phyloP scores from a whole-genome alignment of 1,140 invertebrate genomes.

The Hyphantria cunea region DNA sequence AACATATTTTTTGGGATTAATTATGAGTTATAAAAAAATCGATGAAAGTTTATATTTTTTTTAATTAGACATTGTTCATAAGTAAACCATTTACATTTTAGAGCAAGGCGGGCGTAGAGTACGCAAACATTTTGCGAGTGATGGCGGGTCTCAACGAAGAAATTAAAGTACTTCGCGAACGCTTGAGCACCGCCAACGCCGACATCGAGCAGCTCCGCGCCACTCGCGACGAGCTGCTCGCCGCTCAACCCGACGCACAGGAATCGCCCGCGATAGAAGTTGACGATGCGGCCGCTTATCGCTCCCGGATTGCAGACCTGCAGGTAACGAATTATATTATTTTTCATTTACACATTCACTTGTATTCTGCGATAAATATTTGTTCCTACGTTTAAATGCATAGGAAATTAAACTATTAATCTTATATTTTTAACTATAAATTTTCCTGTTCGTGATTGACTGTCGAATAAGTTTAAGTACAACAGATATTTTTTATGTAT shows the following conservation, averaged over 20 bases:
- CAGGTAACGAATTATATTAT: constrained; percentile 48
- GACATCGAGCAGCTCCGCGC: constrained; percentile 63
- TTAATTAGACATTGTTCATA: too few relatives aligned
- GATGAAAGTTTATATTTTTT: too few relatives aligned
- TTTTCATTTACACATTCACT: not conserved
- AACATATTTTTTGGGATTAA: too few relatives aligned
- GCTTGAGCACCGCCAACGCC: constrained; percentile 41
- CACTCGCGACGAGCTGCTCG: constrained; percentile 66
- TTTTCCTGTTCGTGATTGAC: too few relatives aligned
- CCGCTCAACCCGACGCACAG: constrained; percentile 40
- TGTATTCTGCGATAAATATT: not conserved
- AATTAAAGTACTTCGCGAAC: constrained; percentile 62
- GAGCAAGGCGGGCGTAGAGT: constrained; percentile 65
- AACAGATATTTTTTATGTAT: not conserved
- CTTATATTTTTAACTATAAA: too few relatives aligned
- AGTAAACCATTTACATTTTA: too few relatives aligned
- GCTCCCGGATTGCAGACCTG: constrained; percentile 56
- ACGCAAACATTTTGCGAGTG: constrained; percentile 70
- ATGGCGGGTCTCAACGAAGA: constrained; percentile 74
- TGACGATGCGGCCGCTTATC: constrained; percentile 52
- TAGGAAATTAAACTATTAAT: too few relatives aligned
- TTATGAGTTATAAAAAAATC: too few relatives aligned
- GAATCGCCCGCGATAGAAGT: constrained; percentile 37
- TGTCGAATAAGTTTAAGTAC: too few relatives aligned
- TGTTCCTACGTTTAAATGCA: too few relatives aligned